Evolutionary conservation across 2,113 vertebrate genomes (phyloP).

Genomic region (Isurus oxyrinchus): DNA sequence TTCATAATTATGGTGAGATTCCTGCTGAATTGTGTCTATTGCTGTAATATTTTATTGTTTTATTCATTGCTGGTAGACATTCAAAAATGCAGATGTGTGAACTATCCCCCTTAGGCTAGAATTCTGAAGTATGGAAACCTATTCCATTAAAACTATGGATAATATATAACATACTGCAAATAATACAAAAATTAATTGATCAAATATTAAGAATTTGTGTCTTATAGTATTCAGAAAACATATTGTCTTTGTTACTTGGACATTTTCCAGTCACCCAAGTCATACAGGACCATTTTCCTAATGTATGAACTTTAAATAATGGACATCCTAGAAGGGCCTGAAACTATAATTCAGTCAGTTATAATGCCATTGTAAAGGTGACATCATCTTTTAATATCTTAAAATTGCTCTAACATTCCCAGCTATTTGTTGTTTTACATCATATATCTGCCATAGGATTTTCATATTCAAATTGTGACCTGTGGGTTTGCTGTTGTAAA

Average conservation of each 20-base stretch:
- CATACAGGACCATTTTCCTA: not conserved
- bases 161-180: not conserved
- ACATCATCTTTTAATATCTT: not conserved
- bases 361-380: not conserved
- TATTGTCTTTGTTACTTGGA: not conserved
- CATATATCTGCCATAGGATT: not conserved
- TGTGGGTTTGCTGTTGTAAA: not conserved
- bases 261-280: not conserved
- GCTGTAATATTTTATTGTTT: not conserved
- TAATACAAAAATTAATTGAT: not conserved
- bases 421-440: not conserved
- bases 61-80: not conserved
- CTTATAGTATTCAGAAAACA: not conserved
- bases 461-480: not conserved
- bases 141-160: not conserved
- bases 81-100: not conserved
- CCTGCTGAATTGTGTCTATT: not conserved
- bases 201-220: not conserved
- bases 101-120: not conserved
- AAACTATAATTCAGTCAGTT: not conserved
- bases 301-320: not conserved
- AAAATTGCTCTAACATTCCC: not conserved
- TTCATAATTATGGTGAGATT: conserved; percentile 57
- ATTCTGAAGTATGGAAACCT: not conserved
- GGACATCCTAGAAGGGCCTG: not conserved